These are phyloP conservation scores for Laothoe populi DNA, from an alignment of 2,888 invertebrate genomes.

Conservation along the genomic window DNA sequence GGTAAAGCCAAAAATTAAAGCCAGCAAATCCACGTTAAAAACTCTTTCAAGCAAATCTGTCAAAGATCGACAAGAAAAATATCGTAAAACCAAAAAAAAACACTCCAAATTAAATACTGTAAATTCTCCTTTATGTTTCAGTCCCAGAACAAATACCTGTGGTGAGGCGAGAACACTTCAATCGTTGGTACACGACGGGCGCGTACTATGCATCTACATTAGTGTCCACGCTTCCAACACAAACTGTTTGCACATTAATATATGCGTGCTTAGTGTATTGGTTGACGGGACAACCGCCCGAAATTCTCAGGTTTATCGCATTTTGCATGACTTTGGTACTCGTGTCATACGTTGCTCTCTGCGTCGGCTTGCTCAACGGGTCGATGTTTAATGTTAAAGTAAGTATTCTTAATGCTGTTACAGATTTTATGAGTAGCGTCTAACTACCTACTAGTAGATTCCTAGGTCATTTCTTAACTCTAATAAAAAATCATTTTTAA, in stretches of 20 bases:
- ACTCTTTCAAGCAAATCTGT: too few relatives aligned
- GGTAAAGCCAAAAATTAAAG: too few relatives aligned
- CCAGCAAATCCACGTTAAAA: too few relatives aligned
- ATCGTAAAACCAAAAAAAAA: background rate
- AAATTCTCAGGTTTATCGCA: conserved; percentile 88
- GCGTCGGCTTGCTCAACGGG: conserved; percentile 93
- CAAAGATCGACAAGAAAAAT: too few relatives aligned
- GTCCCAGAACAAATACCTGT: conserved; percentile 94
- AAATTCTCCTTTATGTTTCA: conserved; percentile 56
- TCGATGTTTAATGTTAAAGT: conserved; percentile 92
- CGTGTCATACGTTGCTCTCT: conserved; percentile 93
- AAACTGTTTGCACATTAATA: conserved; percentile 89
- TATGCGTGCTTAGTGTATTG: conserved; percentile 93
- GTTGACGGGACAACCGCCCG: conserved; percentile 94
- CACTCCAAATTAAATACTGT: background rate
- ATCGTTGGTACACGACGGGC: conserved; percentile 94
- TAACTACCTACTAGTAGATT: too few relatives aligned
- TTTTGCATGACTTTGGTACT: conserved; percentile 90
- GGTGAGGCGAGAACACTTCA: conserved; percentile 92
- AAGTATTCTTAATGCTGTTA: conserved; percentile 26
- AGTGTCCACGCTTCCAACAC: conserved; percentile 92
- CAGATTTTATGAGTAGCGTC: background rate
- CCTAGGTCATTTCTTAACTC: too few relatives aligned
- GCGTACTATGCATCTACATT: conserved; percentile 93
- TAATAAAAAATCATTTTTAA: too few relatives aligned